Conservation (phyloP, 1,140 invertebrate genomes). For the Maconellicoccus hirsutus region DNA sequence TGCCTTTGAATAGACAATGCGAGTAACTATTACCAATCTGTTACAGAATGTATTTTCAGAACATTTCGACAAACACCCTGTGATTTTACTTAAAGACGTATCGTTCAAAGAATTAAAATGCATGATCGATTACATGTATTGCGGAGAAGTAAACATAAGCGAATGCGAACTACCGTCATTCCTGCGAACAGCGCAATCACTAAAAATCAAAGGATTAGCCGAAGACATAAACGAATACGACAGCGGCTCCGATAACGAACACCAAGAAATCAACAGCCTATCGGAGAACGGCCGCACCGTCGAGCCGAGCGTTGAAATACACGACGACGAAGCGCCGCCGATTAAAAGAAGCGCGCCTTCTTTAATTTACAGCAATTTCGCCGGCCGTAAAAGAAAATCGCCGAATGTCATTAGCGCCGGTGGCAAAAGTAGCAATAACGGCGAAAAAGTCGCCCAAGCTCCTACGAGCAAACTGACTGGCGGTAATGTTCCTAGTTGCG, state of each 20-base stretch:
- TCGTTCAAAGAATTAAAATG: conserved; percentile 79
- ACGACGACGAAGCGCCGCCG: conserved; percentile 4
- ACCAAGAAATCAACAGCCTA: not conserved
- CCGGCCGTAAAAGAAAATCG: conserved; percentile 1
- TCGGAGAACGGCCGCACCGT: not conserved
- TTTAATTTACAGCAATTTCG: not conserved
- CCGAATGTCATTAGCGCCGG: not conserved
- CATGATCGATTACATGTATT: conserved; percentile 89
- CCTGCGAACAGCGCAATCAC: conserved; percentile 41
- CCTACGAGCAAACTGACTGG: not conserved
- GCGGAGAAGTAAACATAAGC: conserved; percentile 83
- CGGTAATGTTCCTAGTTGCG: conserved; percentile 1
- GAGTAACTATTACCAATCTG: conserved; percentile 27
- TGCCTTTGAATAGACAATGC: too few species aligned
- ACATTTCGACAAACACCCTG: conserved; percentile 79
- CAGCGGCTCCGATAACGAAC: not conserved
- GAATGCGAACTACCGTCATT: conserved; percentile 78
- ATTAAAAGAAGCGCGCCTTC: not conserved
- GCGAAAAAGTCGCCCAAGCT: not conserved
- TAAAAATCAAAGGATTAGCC: conserved; percentile 82
- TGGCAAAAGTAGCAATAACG: not conserved
- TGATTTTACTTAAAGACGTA: conserved; percentile 81
- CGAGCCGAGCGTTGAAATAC: not conserved
- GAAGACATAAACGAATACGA: conserved; percentile 43
- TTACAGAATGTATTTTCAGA: conserved; percentile 67